Percentiles rank a stretch among this genome's conserved stretches.
Conservation (phyloP, 1,140 invertebrate genomes). For the Phocides pigmalion region DNA sequence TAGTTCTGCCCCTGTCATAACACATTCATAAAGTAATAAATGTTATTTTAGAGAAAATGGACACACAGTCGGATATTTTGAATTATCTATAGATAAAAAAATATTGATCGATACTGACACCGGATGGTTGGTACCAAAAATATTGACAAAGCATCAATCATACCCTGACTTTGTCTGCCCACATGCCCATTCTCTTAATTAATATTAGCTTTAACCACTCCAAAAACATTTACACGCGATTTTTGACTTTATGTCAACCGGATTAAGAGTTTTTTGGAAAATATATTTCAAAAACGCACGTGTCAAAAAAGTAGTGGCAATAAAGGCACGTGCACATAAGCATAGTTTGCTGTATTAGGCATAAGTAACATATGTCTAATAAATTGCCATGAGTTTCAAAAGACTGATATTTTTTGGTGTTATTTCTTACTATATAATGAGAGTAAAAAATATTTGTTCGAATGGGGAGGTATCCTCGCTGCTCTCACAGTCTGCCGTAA, state of each 20-base stretch:
- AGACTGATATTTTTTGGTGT: no score
- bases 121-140: constrained; percentile 26
- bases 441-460: no score
- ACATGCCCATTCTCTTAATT: constrained; percentile 34
- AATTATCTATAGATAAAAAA: constrained; percentile 17
- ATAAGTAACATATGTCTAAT: no score
- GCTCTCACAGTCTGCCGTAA: no score
- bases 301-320: constrained; percentile 11
- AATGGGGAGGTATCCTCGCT: no score
- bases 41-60: no score
- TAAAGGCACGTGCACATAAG: not conserved
- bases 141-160: constrained; percentile 35
- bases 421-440: no score
- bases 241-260: constrained; percentile 13
- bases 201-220: constrained; percentile 32
- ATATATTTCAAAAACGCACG: not conserved
- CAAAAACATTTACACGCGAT: constrained; percentile 16
- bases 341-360: not conserved
- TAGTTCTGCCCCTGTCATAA: no score
- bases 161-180: constrained; percentile 27
- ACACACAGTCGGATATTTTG: constrained; percentile 5
- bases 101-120: constrained; percentile 23
- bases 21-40: no score
- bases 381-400: not conserved
- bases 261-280: not conserved